Conservation (phyloP, 2,888 invertebrate species). For the Cordilura impudica region DNA sequence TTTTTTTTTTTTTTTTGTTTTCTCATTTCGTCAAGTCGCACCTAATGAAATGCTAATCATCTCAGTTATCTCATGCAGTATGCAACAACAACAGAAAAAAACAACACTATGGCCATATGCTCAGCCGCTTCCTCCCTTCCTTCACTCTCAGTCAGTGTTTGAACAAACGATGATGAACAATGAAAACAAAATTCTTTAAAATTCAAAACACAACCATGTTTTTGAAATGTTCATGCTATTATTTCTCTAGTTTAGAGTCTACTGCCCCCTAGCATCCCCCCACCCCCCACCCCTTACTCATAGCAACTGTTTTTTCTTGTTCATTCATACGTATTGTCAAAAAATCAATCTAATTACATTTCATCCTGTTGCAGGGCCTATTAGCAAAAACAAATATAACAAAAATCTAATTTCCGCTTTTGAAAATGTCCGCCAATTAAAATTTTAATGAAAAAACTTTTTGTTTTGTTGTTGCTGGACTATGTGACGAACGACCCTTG, state of each 20-base stretch:
- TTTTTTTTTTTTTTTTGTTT: conserved; percentile 7
- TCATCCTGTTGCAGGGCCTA: conserved; percentile 48
- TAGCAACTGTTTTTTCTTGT: background rate
- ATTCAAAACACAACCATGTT: conserved; percentile 17
- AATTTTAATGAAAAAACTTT: conserved; percentile 67
- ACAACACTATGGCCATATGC: background rate
- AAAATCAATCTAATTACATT: conserved; percentile 60
- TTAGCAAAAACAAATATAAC: conserved; percentile 23
- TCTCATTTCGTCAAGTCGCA: conserved; percentile 42
- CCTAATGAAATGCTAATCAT: conserved; percentile 62
- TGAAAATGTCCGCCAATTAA: conserved; percentile 66
- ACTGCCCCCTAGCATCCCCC: background rate
- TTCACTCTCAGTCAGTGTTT: no score
- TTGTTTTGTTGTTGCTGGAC: conserved; percentile 40
- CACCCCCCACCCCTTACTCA: no score
- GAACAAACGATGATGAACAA: no score
- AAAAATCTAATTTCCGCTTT: conserved; percentile 61
- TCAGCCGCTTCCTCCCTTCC: no score
- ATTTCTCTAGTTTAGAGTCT: background rate
- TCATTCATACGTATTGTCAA: conserved; percentile 25
- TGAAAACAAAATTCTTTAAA: conserved; percentile 46
- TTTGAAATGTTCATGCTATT: background rate
- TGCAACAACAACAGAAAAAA: conserved; percentile 23
- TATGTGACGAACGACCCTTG: conserved; percentile 43
- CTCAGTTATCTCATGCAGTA: conserved; percentile 51